A percentile compares a stretch with the other conserved stretches of the same genome.
These are phyloP conservation scores for Varanus komodoensis DNA, from an alignment of 2,113 vertebrate genomes.

Conservation along the genomic window DNA sequence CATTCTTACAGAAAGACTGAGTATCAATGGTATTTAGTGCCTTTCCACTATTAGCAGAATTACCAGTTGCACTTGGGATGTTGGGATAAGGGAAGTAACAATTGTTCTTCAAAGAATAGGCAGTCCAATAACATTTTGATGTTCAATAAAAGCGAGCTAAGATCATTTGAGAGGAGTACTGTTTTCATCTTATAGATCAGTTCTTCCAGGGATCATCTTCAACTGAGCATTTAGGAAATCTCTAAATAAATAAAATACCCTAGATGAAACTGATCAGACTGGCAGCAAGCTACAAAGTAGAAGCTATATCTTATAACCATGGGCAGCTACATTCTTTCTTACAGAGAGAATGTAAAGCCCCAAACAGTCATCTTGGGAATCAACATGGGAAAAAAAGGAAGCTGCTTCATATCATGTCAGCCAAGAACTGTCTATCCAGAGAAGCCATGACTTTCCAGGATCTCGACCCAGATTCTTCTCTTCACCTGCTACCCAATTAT, in stretches of 20 bases:
- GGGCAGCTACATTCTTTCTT: background rate
- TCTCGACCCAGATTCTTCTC: background rate
- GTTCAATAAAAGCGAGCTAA: background rate
- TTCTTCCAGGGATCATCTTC: background rate
- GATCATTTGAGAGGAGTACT: background rate
- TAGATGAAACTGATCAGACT: background rate
- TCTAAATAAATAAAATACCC: background rate
- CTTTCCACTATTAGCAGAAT: background rate
- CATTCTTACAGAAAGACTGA: background rate
- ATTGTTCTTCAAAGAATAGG: background rate
- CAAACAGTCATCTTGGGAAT: background rate
- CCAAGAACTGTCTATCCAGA: background rate
- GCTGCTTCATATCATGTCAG: background rate
- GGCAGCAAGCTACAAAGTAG: background rate
- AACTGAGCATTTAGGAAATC: background rate
- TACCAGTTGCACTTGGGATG: background rate
- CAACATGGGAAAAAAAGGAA: background rate
- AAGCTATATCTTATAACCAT: background rate
- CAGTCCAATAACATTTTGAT: background rate
- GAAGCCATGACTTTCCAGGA: no score
- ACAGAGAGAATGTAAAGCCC: background rate
- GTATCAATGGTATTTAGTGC: background rate
- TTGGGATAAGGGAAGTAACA: background rate
- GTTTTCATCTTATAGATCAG: background rate
- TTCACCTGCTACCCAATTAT: no score